phyloP scores from a whole-genome alignment of 2,797 vertebrate species.

The Diplodus puntazzo region DNA sequence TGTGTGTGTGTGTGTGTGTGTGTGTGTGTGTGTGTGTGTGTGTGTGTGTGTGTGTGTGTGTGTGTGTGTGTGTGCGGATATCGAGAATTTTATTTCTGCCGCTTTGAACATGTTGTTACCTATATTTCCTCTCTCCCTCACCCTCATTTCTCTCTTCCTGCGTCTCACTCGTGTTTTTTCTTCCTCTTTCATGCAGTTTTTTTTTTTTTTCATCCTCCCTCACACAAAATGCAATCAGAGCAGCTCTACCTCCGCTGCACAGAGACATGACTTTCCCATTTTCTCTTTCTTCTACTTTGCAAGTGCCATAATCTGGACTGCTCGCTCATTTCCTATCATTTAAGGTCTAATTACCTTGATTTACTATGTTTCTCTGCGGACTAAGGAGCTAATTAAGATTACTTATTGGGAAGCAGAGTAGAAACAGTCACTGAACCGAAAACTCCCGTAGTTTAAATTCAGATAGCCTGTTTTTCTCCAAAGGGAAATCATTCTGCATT shows the following conservation, averaged over 20 bases:
- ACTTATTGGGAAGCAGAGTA: conserved; percentile 52
- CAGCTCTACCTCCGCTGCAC: conserved; percentile 45
- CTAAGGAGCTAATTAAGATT: conserved; percentile 65
- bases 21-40: conserved; percentile 16
- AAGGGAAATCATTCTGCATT: conserved; percentile 64
- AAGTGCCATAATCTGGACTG: conserved; percentile 54
- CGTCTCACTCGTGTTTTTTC: conserved; percentile 44
- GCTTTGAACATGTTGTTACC: conserved; percentile 54
- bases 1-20: conserved; percentile 51
- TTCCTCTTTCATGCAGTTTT: conserved; percentile 21
- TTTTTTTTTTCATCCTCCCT: conserved; percentile 31
- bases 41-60: background rate
- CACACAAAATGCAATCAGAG: conserved; percentile 36
- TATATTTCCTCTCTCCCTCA: conserved; percentile 49
- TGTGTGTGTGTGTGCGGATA: conserved; percentile 36
- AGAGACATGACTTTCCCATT: conserved; percentile 32
- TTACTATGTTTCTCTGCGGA: conserved; percentile 60
- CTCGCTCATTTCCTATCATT: conserved; percentile 62
- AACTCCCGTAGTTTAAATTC: conserved; percentile 58
- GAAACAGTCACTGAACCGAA: conserved; percentile 56
- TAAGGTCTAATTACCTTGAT: conserved; percentile 59
- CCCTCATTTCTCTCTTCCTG: conserved; percentile 47
- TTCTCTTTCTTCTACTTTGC: conserved; percentile 39
- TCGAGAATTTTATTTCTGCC: conserved; percentile 63
- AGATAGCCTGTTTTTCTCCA: conserved; percentile 74